Evolutionary conservation across 1,140 invertebrate species (phyloP).

Genomic region (Wasmannia auropunctata): DNA sequence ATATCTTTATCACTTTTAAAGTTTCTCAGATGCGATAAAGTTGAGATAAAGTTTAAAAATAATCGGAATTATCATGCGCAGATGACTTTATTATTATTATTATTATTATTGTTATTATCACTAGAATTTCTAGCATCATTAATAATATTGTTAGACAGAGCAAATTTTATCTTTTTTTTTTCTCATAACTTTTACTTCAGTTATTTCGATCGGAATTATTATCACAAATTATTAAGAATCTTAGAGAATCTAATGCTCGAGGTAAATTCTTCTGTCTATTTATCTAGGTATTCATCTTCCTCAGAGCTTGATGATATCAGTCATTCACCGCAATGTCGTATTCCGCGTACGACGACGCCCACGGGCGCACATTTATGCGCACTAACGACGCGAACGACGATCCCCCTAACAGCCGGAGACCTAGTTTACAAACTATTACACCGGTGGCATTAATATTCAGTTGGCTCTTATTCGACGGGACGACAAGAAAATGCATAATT

Average conservation of each 20-base stretch:
- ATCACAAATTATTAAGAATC: background rate
- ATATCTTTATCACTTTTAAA: background rate
- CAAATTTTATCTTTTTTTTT: slow-evolving; percentile 6
- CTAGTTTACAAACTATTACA: slow-evolving; percentile 84
- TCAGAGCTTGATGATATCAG: slow-evolving; percentile 16
- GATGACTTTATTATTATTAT: background rate
- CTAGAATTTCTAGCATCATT: background rate
- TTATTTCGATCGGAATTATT: background rate
- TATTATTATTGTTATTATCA: background rate
- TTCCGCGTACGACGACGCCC: slow-evolving; percentile 25
- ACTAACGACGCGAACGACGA: slow-evolving; percentile 64
- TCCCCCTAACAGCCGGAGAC: slow-evolving; percentile 71
- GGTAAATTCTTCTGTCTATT: background rate
- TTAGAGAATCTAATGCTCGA: background rate
- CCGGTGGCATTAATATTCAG: slow-evolving; percentile 83
- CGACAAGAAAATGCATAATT: slow-evolving; percentile 85
- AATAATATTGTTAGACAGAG: background rate
- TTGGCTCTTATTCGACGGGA: slow-evolving; percentile 81
- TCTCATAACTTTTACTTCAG: background rate
- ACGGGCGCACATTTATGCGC: slow-evolving; percentile 59
- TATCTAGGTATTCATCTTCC: background rate
- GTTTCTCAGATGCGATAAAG: too few relatives aligned
- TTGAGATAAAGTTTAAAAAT: too few relatives aligned
- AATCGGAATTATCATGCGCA: too few relatives aligned
- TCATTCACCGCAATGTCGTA: slow-evolving; percentile 46